Conservation (phyloP, 2,113 vertebrate species). For the Plectropomus leopardus region DNA sequence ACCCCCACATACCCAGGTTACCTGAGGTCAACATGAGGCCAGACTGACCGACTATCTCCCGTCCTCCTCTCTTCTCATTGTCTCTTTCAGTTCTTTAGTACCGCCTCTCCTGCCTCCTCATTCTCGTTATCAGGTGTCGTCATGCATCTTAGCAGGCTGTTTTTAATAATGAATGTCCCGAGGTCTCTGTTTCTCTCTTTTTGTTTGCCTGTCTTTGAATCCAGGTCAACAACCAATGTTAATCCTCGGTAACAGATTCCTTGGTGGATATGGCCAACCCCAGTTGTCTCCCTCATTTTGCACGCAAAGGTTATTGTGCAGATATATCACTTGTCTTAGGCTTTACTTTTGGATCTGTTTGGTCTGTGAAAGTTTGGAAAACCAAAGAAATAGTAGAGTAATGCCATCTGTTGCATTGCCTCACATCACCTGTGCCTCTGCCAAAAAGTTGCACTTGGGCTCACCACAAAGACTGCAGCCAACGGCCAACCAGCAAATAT, state of each 20-base stretch:
- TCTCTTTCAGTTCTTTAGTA: neutral
- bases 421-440: too few relatives aligned
- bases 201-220: conserved; percentile 46
- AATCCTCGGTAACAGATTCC: conserved; percentile 8
- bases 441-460: too few relatives aligned
- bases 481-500: too few relatives aligned
- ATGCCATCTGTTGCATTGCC: too few relatives aligned
- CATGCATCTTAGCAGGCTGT: conserved; percentile 24
- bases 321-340: neutral
- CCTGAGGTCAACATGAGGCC: conserved; percentile 24
- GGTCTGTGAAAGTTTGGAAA: neutral
- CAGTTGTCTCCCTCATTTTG: conserved; percentile 1
- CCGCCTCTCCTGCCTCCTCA: neutral
- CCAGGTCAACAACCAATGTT: conserved; percentile 60
- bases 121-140: conserved; percentile 37
- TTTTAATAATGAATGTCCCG: conserved; percentile 71
- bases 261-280: neutral
- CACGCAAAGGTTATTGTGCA: conserved; percentile 18
- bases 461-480: too few relatives aligned
- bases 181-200: conserved; percentile 44
- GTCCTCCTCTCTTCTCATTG: conserved; percentile 14
- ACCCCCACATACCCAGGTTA: conserved; percentile 7
- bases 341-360: neutral
- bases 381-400: too few relatives aligned
- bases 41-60: conserved; percentile 17